Percentiles rank a stretch among this genome's conserved stretches.
phyloP scores from a whole-genome alignment of 2,888 invertebrate species.

The Euzophera pinguis region DNA sequence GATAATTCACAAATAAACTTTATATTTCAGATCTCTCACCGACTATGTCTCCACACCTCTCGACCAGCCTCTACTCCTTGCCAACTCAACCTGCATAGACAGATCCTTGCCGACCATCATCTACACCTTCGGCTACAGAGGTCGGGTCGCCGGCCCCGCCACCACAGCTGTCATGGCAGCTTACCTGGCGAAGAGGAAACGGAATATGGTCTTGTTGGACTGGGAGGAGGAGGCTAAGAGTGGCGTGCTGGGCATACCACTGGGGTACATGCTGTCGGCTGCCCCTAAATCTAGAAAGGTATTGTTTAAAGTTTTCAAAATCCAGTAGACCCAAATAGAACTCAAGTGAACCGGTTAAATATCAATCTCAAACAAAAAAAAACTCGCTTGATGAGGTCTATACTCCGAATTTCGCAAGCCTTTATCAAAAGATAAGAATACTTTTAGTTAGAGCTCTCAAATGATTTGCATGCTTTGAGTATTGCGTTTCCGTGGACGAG shows the following conservation, averaged over 20 bases:
- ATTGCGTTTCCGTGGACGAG: too few relatives aligned
- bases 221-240: constrained; percentile 68
- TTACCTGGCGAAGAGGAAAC: constrained; percentile 54
- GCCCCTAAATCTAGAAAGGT: constrained; percentile 65
- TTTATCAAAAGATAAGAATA: too few relatives aligned
- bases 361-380: too few relatives aligned
- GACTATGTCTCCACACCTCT: constrained; percentile 43
- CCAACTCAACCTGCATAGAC: constrained; percentile 50
- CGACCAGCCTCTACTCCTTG: constrained; percentile 32
- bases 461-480: too few relatives aligned
- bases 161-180: constrained; percentile 57
- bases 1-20: too few relatives aligned
- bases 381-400: too few relatives aligned
- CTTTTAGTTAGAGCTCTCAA: too few relatives aligned
- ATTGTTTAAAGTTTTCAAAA: constrained; percentile 13
- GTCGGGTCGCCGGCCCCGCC: constrained; percentile 52
- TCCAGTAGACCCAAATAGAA: too few relatives aligned
- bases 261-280: constrained; percentile 58
- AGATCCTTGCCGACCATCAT: constrained; percentile 48
- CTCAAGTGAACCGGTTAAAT: too few relatives aligned
- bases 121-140: constrained; percentile 69
- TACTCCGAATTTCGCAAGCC: too few relatives aligned
- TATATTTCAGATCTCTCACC: constrained; percentile 43
- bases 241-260: constrained; percentile 49
- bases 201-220: constrained; percentile 63